Evolutionary conservation across 2,113 vertebrate genomes (phyloP).

Genomic region (human (Homo sapiens)): GRCh38 chr21:18051501-18052000

Average conservation of each 20-base stretch:
- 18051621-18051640: constrained; percentile 48
- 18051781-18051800: constrained; percentile 51
- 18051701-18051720: constrained; percentile 41
- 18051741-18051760: constrained; percentile 70
- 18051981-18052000: background rate
- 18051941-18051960: background rate
- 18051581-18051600: background rate
- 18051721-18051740: constrained; percentile 54
- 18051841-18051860: background rate
- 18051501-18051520: background rate
- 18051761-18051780: constrained; percentile 18
- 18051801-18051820: constrained; percentile 55
- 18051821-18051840: background rate
- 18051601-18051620: background rate
- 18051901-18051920: background rate
- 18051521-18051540: background rate
- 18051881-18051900: constrained; percentile 36
- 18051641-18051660: constrained; percentile 61
- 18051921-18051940: background rate
- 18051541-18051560: constrained; percentile 1
- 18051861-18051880: background rate
- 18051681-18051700: constrained; percentile 47
- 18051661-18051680: constrained; percentile 61
- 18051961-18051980: background rate
- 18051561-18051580: background rate